Conservation (phyloP, 2,888 invertebrate genomes). For the Holacanthella duospinosa region DNA sequence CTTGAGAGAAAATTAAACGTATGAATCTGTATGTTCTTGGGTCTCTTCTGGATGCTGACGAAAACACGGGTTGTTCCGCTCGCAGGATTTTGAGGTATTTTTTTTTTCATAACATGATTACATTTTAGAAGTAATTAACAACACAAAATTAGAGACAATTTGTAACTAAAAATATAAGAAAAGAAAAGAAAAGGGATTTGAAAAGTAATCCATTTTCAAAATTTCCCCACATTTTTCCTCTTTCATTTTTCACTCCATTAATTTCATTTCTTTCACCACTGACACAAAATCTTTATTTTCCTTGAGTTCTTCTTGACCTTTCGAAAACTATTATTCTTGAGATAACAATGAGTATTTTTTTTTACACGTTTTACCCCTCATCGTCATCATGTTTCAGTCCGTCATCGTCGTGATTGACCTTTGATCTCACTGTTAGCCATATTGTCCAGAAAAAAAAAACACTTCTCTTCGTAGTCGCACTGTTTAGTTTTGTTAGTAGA, state of each 20-base stretch:
- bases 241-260: not conserved
- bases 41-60: slow-evolving; percentile 27
- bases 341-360: not conserved
- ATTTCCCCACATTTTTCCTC: not conserved
- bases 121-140: too few relatives aligned
- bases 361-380: not conserved
- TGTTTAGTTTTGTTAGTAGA: too few relatives aligned
- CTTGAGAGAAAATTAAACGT: not conserved
- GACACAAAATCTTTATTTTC: not conserved
- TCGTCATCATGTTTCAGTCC: too few relatives aligned
- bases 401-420: too few relatives aligned
- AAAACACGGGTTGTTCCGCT: slow-evolving; percentile 18
- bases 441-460: too few relatives aligned
- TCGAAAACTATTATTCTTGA: slow-evolving; percentile 3
- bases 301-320: not conserved
- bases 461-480: not conserved
- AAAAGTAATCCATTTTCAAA: slow-evolving; percentile 1
- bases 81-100: slow-evolving; percentile 38
- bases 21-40: not conserved
- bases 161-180: not conserved
- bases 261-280: too few relatives aligned
- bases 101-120: slow-evolving; percentile 26
- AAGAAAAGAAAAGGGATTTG: not conserved
- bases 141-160: too few relatives aligned
- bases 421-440: not conserved